Base-by-base conservation (phyloP, 2,888 invertebrate genomes). In the Synanthedon myopaeformis region DNA sequence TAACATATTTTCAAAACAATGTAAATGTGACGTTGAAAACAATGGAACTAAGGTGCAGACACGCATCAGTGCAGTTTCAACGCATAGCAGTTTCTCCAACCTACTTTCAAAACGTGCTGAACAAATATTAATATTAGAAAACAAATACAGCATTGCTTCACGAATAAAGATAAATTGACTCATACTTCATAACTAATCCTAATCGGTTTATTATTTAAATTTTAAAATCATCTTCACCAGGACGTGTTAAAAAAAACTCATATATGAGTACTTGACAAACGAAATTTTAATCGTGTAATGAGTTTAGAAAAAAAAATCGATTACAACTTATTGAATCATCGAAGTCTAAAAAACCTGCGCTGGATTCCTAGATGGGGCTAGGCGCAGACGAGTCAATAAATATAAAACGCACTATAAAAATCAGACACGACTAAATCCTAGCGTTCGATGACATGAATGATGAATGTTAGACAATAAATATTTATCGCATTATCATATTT, bases 401-500 rank as follows among this genome's bases (percentile, higher is more conserved):
- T 76, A 71, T 53, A 54, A 51, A 70, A 68, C 59, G 61, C 56
- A 57, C 56, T 70, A 70, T 73, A 74, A 70, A 77, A 76, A 73
- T 67, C 58, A 61, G 71, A 64, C 57, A 53, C 52, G 56, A 63
- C 67, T 67, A 70, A 62, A 75, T 74, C 70, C 67, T 66, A 62
- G 59, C 64, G 59, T 58, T 61, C 73, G 76, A 75, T 78, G 82
- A 81, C 77, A 76, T 63, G 74, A 67, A 76, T 79, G 81, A 83
- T 83, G 75, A 80, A 81, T 84, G 79, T 70, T 66, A 61, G 64
- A 75, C 72, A 74, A 82, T 79, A 73, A 72, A 67, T 76, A 74
- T 68, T 65, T 69, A 77, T 77, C 77, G 71, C 73, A 78, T 81
- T 80, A 79, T 77, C 77, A 71, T 74, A 78, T 81, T 80, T 78